phyloP scores from a whole-genome alignment of 2,888 invertebrate species.

The Archips crataeganus region DNA sequence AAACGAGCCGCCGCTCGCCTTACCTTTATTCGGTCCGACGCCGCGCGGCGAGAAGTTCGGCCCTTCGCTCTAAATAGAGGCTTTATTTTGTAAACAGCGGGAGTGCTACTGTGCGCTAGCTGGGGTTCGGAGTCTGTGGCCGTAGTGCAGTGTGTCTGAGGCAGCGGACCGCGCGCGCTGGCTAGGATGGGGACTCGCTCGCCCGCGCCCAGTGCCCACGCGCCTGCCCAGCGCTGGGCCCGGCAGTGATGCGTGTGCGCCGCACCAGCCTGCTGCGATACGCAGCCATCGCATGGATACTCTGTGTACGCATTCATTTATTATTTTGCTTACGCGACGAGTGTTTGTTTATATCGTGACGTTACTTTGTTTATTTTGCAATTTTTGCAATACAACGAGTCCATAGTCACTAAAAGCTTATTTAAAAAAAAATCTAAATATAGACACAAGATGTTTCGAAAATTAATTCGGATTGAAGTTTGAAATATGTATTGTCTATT shows the following conservation, averaged over 20 bases:
- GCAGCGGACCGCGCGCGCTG: conserved; percentile 67
- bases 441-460: not conserved
- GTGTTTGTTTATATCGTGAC: conserved; percentile 36
- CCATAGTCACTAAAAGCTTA: not conserved
- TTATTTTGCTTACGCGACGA: conserved; percentile 50
- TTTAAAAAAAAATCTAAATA: too few relatives aligned
- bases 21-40: conserved; percentile 84
- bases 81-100: conserved; percentile 84
- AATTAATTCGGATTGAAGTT: not conserved
- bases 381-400: not conserved
- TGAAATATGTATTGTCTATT: too few relatives aligned
- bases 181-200: conserved; percentile 75
- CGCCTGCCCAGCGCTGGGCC: conserved; percentile 49
- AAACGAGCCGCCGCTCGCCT: conserved; percentile 79
- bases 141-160: conserved; percentile 40
- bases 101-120: conserved; percentile 72
- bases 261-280: conserved; percentile 48
- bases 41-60: conserved; percentile 74
- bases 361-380: conserved; percentile 5
- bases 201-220: conserved; percentile 50
- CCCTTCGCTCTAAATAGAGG: conserved; percentile 84
- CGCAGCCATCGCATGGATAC: conserved; percentile 72
- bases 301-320: conserved; percentile 77
- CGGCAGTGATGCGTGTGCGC: conserved; percentile 56
- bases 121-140: conserved; percentile 51